These are phyloP conservation scores for Chrosomus eos DNA, from an alignment of 2,797 vertebrate genomes.

Conservation along the genomic window DNA sequence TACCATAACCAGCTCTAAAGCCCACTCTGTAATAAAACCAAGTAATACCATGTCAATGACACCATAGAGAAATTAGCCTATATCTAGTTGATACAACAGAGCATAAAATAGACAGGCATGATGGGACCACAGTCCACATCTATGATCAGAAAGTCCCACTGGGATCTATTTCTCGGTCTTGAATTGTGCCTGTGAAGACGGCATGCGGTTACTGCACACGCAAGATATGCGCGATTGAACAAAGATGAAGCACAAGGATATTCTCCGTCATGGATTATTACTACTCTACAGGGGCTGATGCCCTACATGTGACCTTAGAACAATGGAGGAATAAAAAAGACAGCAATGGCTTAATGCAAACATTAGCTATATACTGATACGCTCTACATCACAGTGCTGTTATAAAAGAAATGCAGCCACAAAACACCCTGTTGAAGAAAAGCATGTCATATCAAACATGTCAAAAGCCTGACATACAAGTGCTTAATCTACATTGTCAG, in stretches of 20 bases:
- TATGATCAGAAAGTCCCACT: constrained; percentile 30
- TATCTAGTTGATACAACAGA: constrained; percentile 9
- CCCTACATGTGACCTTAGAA: constrained; percentile 22
- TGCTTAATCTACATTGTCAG: background rate
- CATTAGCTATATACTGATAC: background rate
- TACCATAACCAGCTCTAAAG: constrained; percentile 20
- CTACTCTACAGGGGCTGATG: constrained; percentile 36
- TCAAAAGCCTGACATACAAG: background rate
- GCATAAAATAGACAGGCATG: constrained; percentile 9
- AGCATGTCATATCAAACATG: background rate
- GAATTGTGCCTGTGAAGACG: constrained; percentile 33
- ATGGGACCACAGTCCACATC: constrained; percentile 15
- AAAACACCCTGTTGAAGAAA: background rate
- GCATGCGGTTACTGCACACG: constrained; percentile 24
- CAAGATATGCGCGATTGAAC: constrained; percentile 37
- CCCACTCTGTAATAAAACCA: constrained; percentile 22
- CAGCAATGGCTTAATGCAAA: constrained; percentile 2
- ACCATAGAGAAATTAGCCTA: constrained; percentile 21
- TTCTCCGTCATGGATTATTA: constrained; percentile 42
- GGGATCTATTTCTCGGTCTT: constrained; percentile 43
- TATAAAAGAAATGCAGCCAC: background rate
- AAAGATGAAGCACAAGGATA: constrained; percentile 44
- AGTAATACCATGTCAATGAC: constrained; percentile 15
- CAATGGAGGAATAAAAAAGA: constrained; percentile 28
- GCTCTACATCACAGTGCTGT: background rate